Conservation (phyloP, 1,140 invertebrate species). For the Lysiphlebus fabarum region DNA sequence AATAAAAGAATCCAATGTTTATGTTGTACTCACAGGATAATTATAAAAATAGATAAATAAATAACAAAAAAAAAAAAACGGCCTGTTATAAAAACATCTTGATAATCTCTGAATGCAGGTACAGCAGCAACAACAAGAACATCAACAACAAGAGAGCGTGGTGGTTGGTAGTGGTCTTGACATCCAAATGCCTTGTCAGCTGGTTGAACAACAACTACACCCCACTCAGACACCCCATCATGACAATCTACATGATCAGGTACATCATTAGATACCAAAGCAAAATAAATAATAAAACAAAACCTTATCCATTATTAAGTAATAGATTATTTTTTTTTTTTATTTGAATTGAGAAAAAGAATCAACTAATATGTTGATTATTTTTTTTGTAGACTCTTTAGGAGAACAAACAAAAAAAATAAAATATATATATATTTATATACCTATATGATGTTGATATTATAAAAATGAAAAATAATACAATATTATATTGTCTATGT, state of each 20-base stretch:
- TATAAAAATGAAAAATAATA: constrained; percentile 6
- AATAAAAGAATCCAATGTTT: too few relatives aligned
- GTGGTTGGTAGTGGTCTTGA: constrained; percentile 39
- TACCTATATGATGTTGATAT: constrained; percentile 11
- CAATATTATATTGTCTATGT: background rate
- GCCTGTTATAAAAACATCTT: constrained; percentile 9
- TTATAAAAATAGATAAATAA: too few relatives aligned
- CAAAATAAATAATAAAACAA: constrained; percentile 11
- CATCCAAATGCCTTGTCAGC: constrained; percentile 44
- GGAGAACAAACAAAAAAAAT: background rate
- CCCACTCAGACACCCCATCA: constrained; percentile 38
- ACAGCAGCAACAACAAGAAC: constrained; percentile 50
- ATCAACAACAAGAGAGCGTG: constrained; percentile 38
- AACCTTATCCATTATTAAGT: constrained; percentile 11
- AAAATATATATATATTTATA: background rate
- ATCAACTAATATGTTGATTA: background rate
- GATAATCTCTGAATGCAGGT: constrained; percentile 39
- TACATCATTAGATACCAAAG: constrained; percentile 23
- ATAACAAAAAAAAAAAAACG: too few relatives aligned
- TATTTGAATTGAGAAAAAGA: background rate
- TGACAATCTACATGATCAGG: constrained; percentile 41
- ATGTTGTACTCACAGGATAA: too few relatives aligned
- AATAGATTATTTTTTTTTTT: background rate
- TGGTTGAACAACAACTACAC: constrained; percentile 51
- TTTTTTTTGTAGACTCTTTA: background rate